Percentiles rank a stretch among this genome's conserved stretches.
These are phyloP conservation scores for Thalassaphorura encarpata DNA, from an alignment of 1,140 invertebrate species.

Conservation along the genomic window DNA sequence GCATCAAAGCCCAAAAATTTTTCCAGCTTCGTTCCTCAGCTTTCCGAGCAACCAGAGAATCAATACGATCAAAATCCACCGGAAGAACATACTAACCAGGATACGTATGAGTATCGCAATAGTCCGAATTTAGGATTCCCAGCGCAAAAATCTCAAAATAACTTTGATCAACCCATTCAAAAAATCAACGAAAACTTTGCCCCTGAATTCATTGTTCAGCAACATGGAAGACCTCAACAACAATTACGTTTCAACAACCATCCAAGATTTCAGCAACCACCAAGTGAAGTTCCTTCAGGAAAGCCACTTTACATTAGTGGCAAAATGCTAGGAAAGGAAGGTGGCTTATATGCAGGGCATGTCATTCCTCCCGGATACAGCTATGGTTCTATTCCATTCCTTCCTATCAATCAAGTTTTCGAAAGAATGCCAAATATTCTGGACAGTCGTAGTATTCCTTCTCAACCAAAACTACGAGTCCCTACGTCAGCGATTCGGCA, in stretches of 20 bases:
- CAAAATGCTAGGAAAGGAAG: slow-evolving; percentile 30
- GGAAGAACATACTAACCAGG: not conserved
- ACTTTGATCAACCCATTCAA: too few relatives aligned
- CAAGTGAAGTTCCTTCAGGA: slow-evolving; percentile 16
- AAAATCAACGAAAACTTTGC: too few relatives aligned
- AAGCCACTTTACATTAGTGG: slow-evolving; percentile 28
- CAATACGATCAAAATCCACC: not conserved
- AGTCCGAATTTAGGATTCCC: too few relatives aligned
- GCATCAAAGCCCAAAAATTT: not conserved
- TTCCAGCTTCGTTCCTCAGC: not conserved
- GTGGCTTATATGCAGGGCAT: slow-evolving; percentile 31
- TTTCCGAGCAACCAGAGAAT: not conserved
- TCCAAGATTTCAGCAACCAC: not conserved
- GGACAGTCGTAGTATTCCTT: not conserved
- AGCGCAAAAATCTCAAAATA: too few relatives aligned
- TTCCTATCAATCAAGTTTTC: slow-evolving; percentile 14
- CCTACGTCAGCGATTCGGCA: not conserved
- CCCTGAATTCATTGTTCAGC: too few relatives aligned
- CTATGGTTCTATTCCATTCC: slow-evolving; percentile 24
- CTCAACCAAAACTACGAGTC: not conserved
- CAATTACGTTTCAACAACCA: too few relatives aligned
- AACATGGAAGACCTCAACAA: too few relatives aligned
- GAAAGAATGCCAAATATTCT: slow-evolving; percentile 7
- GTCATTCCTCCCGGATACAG: slow-evolving; percentile 10
- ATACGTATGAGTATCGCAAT: too few relatives aligned